phyloP scores from a whole-genome alignment of 2,113 vertebrate genomes.

The Alethe diademata region DNA sequence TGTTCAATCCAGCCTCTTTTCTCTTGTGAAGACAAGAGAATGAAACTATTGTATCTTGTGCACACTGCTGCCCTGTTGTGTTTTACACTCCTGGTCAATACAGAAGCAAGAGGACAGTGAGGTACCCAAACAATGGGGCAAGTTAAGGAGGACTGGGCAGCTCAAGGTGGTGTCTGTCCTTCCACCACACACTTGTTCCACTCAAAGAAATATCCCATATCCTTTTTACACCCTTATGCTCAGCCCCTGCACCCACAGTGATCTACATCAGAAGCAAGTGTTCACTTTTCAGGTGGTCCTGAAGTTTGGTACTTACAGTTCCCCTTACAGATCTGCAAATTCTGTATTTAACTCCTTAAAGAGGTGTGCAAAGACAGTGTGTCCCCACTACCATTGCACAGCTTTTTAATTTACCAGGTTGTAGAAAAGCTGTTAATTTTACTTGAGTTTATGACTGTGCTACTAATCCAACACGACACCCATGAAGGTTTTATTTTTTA shows the following conservation, averaged over 20 bases:
- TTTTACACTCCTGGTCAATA: background rate
- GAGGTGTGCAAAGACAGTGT: background rate
- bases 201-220: background rate
- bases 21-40: background rate
- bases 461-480: background rate
- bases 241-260: background rate
- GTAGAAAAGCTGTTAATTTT: background rate
- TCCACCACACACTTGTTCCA: background rate
- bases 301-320: background rate
- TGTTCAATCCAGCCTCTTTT: background rate
- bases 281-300: background rate
- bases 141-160: background rate
- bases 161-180: background rate
- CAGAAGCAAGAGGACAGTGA: fast-evolving
- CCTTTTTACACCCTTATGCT: background rate
- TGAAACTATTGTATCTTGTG: background rate
- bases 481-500: slow-evolving; percentile 29
- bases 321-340: background rate
- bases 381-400: background rate
- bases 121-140: background rate
- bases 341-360: background rate
- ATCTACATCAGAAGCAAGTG: background rate
- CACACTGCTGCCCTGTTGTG: fast-evolving
- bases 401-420: background rate
- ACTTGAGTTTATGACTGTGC: background rate